Percentiles rank a stretch among this genome's conserved stretches.
Evolutionary conservation across 1,140 invertebrate species (phyloP).

Genomic region (Euglossa dilemma): DNA sequence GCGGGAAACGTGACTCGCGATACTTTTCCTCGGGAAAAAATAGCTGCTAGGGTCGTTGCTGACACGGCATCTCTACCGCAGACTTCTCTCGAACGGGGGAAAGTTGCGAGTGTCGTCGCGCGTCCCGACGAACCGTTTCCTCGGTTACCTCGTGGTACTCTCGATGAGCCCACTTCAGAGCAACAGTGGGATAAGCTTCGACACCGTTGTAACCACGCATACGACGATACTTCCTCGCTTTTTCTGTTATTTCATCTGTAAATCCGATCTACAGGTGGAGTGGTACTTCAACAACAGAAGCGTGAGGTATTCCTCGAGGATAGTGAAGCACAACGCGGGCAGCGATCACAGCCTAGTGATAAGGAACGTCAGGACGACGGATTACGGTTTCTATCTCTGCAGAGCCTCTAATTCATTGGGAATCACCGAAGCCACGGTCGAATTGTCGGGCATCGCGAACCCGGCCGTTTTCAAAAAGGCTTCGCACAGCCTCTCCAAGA

Average conservation of each 20-base stretch:
- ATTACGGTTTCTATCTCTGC: constrained; percentile 91
- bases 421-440: constrained; percentile 80
- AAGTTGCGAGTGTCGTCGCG: background rate
- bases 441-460: constrained; percentile 85
- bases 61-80: background rate
- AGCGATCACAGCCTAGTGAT: constrained; percentile 87
- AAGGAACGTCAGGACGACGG: constrained; percentile 85
- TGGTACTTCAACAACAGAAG: constrained; percentile 83
- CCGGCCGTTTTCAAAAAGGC: constrained; percentile 85
- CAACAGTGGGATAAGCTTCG: background rate
- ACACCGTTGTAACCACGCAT: background rate
- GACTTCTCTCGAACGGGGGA: background rate
- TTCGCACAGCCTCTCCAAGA: constrained; percentile 76
- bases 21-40: constrained; percentile 23
- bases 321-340: constrained; percentile 83
- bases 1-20: constrained; percentile 54
- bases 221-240: background rate
- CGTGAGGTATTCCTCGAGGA: constrained; percentile 83
- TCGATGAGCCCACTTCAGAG: background rate
- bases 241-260: no score
- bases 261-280: constrained; percentile 73
- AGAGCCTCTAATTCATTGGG: constrained; percentile 89
- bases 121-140: background rate
- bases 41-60: background rate
- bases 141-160: background rate